Evolutionary conservation across 2,888 invertebrate genomes (phyloP), one percentile per base, ranked within the genome.

Genomic region (Leucoma salicis): DNA sequence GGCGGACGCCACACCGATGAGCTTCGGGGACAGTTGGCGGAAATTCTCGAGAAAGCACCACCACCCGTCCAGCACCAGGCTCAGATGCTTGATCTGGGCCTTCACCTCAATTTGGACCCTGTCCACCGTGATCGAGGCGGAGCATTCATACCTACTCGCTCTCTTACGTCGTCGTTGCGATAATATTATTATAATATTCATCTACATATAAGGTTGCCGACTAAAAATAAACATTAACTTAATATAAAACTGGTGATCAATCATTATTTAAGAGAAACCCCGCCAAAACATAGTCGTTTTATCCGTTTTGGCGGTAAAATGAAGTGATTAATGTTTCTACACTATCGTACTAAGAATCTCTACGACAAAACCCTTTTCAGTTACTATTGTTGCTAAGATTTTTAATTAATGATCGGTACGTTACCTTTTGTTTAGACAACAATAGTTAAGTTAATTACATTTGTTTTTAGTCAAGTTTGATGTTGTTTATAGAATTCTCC

Each of bases 361-460:
- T 13, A 29, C 31, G 8, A 46, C 32, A 24, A 48, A 40, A 55
- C 59, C 57, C 59, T 48, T 58, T 35, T 31, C 15, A 38, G 35
- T 31, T 36, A 37, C 31, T 32, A 45, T 52, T 44, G 44, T 75
- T 75, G 71, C 70, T 67, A 68, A 74, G 73, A 75, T 75, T 75
- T 74, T 58, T 71, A 75, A 76, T 76, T 75, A 75, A 76, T 76
- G 76, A 71, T 68, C 66, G 58, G 13, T 46, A 44, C 46, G 42
- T 40, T 46, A 57, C 44, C 61, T 54, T 36, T 74, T 75, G 74
- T 73, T 57, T 14, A 35, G 31, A 49, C 58, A 60, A 74, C 72
- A 72, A 70, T 70, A 56, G 44, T 13, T 29, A 49, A 59, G 60
- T 65, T 54, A 65, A 74, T 74, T 70, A 66, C 63, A 64, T 21